phyloP scores from a whole-genome alignment of 1,140 invertebrate genomes.

The Aricia agestis region DNA sequence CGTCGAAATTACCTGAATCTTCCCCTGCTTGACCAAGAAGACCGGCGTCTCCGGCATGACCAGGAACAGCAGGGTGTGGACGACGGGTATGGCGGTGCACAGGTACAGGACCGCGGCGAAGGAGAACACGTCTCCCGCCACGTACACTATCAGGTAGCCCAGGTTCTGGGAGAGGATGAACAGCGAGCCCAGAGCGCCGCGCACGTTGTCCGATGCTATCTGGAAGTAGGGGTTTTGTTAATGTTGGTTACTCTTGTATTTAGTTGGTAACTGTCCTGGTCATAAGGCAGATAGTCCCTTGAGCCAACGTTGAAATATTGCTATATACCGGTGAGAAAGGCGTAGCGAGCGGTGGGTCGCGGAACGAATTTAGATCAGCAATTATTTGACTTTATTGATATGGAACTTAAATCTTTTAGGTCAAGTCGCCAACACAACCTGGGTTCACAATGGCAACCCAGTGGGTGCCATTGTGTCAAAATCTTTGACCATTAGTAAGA shows the following conservation, averaged over 20 bases:
- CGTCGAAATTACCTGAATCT: constrained; percentile 45
- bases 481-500: too few species aligned
- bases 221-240: constrained; percentile 23
- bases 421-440: too few species aligned
- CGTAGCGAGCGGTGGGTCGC: too few species aligned
- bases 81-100: constrained; percentile 58
- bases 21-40: constrained; percentile 72
- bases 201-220: constrained; percentile 62
- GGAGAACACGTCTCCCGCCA: constrained; percentile 66
- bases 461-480: too few species aligned
- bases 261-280: too few species aligned
- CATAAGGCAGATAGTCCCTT: too few species aligned
- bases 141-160: constrained; percentile 73
- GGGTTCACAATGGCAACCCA: too few species aligned
- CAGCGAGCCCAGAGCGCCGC: constrained; percentile 73
- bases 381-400: too few species aligned
- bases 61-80: constrained; percentile 65
- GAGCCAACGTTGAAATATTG: too few species aligned
- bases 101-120: constrained; percentile 70
- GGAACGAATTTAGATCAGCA: too few species aligned
- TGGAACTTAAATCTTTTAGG: too few species aligned
- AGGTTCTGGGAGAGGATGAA: constrained; percentile 73
- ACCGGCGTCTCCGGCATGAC: constrained; percentile 76
- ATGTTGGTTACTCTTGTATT: not conserved
- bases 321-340: too few species aligned